These are phyloP conservation scores for Myotis davidii DNA, from an alignment of 2,113 vertebrate genomes.

Conservation along the genomic window DNA sequence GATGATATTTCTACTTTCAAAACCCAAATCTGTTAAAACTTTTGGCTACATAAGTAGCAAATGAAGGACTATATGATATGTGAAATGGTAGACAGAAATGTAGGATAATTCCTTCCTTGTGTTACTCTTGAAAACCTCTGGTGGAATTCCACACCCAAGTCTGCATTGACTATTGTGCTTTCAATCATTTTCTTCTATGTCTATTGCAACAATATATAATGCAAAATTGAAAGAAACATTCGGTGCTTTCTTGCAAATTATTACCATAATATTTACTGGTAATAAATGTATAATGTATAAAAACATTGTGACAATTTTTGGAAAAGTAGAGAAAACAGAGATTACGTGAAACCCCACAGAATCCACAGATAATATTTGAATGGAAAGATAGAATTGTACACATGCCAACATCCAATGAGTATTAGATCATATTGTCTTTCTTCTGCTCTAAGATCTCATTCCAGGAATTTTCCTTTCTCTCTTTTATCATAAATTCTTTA, in stretches of 20 bases:
- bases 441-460: neutral
- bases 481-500: neutral
- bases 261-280: conserved; percentile 32
- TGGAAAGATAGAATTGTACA: neutral
- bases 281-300: conserved; percentile 35
- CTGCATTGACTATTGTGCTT: neutral
- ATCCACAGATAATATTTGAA: conserved; percentile 7
- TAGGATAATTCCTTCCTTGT: neutral
- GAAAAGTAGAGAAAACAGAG: neutral
- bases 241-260: neutral
- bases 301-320: conserved; percentile 38
- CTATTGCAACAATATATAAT: neutral
- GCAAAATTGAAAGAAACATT: conserved; percentile 27
- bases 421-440: neutral
- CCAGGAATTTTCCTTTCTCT: neutral
- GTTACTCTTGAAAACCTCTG: neutral
- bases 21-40: neutral
- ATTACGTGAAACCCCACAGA: neutral
- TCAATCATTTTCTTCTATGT: neutral
- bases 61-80: neutral
- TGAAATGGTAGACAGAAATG: neutral
- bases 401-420: neutral
- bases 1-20: neutral
- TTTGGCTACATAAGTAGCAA: neutral
- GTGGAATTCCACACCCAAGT: too few species aligned